phyloP scores from a whole-genome alignment of 2,113 vertebrate genomes.

The Barnardius zonarius region DNA sequence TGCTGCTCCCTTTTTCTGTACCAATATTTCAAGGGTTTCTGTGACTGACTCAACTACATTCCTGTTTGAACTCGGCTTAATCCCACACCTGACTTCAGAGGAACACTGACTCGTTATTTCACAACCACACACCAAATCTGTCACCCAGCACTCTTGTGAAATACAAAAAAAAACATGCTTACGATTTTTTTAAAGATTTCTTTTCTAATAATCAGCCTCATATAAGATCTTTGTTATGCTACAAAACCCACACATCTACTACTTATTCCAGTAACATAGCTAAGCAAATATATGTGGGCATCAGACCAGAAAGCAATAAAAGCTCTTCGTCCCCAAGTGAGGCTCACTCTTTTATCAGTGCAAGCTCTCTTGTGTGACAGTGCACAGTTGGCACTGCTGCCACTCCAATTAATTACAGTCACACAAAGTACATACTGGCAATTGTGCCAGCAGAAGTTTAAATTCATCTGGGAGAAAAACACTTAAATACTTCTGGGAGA shows the following conservation, averaged over 20 bases:
- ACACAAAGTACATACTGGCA: background rate
- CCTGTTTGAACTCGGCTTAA: conserved; percentile 32
- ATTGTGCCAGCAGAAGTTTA: background rate
- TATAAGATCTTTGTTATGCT: background rate
- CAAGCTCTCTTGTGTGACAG: conserved; percentile 4
- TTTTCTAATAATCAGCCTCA: background rate
- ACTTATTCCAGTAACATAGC: background rate
- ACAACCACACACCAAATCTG: background rate
- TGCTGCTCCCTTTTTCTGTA: conserved; percentile 19
- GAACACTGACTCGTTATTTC: background rate
- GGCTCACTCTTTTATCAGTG: conserved; percentile 25
- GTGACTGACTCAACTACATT: conserved; percentile 45
- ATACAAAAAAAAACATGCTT: background rate
- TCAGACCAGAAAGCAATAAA: conserved; percentile 14
- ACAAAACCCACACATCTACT: background rate
- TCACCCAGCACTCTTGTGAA: background rate
- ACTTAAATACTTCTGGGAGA: background rate
- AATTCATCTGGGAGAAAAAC: background rate
- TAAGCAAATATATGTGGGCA: background rate
- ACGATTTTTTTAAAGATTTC: background rate
- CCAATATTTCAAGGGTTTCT: conserved; percentile 36
- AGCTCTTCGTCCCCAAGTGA: background rate
- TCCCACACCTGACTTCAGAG: conserved; percentile 11
- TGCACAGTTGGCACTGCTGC: background rate
- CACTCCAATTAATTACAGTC: conserved; percentile 1